phyloP scores from a whole-genome alignment of 2,113 vertebrate genomes.

The Rhipidura dahli region DNA sequence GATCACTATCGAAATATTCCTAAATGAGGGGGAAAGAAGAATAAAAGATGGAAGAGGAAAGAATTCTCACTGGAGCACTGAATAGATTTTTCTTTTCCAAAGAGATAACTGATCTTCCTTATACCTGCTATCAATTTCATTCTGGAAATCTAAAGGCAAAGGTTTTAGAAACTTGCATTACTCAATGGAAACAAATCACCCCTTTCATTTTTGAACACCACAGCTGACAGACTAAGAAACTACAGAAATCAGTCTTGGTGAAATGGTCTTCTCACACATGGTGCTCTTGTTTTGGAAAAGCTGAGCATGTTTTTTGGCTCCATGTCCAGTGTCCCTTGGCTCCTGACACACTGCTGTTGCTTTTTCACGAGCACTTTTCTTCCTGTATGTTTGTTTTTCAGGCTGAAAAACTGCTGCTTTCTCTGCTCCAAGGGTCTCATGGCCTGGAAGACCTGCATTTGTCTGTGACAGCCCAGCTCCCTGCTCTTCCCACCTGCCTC shows the following conservation, averaged over 20 bases:
- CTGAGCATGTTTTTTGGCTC: accelerated
- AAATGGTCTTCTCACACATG: background rate
- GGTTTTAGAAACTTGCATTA: background rate
- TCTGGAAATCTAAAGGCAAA: background rate
- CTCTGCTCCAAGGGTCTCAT: background rate
- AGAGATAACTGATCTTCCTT: background rate
- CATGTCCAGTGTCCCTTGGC: background rate
- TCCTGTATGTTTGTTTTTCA: background rate
- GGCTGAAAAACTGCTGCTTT: background rate
- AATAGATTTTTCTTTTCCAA: background rate
- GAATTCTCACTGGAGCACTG: background rate
- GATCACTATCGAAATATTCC: background rate
- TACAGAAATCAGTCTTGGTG: background rate
- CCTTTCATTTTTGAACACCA: background rate
- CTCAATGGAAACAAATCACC: background rate
- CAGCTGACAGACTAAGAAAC: background rate
- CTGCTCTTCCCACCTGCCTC: background rate
- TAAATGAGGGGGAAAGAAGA: background rate
- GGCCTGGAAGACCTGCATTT: background rate
- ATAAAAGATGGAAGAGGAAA: background rate
- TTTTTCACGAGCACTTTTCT: background rate
- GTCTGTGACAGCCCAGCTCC: background rate
- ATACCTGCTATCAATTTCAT: background rate
- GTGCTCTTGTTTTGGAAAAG: background rate
- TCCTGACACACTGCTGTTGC: background rate